Base-by-base conservation (phyloP, 2,113 vertebrate genomes). In the Prionailurus bengalensis region DNA sequence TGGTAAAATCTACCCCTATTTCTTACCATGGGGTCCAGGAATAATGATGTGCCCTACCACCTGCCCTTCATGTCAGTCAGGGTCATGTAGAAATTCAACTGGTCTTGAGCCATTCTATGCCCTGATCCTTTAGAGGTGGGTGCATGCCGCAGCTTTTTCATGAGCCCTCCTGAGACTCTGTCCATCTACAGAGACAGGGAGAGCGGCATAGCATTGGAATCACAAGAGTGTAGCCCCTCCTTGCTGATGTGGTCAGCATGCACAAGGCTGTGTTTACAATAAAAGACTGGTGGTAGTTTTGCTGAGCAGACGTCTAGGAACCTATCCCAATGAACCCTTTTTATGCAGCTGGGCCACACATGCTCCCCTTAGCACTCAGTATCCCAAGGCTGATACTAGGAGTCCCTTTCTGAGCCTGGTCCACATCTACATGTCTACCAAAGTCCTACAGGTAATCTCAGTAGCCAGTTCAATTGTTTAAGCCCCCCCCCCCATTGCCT, bases 1-100 rank as follows among this genome's bases (percentile, higher is more conserved):
- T 83, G 31, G 8, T 79, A 87, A 94, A 13, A 95, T 96, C 36
- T 76, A 90, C 48, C 36, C 48, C 53, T 91, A 33, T 91, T 91
- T 93, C 33, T 95, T 92, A 71, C 9, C 71, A 91, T 63, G 27
- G 21, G 4, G 17, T 63, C 48, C 58, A 90, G 36, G 27, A 95
- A 93, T 53, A 94, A 93, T 51, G 11, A 8, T 91, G 61, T 91
- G 16, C 33, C n/a, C 14, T 92, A 89, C 27, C 12, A 81, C 27
- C 36, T 88, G 31, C 9, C 63, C 48, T 90, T 93, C 65, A 8
- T 71, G 39, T 81, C 51, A 87, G 31, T 91, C 42, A 61, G n/a
- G 10, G 25, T 90, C 68, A 90, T 80, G 39, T 21, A 83, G 66
- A 91, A 94, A 83, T 96, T 91, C 42, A 76, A n/a, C 7, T 84